phyloP scores from a whole-genome alignment of 2,113 vertebrate genomes.

The Laticauda laticaudata region DNA sequence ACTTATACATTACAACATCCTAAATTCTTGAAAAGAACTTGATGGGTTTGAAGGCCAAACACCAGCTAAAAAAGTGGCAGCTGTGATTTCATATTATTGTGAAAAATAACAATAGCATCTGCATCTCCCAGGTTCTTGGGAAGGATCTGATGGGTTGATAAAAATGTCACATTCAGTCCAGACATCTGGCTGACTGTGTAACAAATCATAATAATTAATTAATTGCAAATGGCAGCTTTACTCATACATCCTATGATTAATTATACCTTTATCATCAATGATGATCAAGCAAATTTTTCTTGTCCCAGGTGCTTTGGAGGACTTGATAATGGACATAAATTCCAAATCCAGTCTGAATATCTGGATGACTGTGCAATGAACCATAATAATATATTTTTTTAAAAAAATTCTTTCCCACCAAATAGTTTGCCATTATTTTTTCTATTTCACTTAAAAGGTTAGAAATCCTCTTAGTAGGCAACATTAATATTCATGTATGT shows the following conservation, averaged over 20 bases:
- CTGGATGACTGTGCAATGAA: background rate
- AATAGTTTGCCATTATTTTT: background rate
- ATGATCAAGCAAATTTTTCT: background rate
- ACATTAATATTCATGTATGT: slow-evolving; percentile 7
- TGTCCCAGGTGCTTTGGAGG: background rate
- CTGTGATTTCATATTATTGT: background rate
- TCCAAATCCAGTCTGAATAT: background rate
- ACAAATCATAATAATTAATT: background rate
- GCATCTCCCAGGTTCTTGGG: background rate
- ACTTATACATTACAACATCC: background rate
- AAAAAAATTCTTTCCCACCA: background rate
- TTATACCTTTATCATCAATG: background rate
- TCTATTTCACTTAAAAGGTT: slow-evolving; percentile 2
- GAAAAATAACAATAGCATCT: background rate
- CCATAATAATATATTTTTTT: background rate
- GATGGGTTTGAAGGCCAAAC: background rate
- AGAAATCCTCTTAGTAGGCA: background rate
- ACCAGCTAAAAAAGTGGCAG: background rate
- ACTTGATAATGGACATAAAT: too few relatives aligned
- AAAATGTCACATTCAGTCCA: background rate
- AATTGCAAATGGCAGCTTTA: background rate
- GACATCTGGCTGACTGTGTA: background rate
- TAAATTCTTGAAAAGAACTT: background rate
- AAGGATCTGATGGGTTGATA: background rate
- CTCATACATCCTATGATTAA: background rate